Evolutionary conservation across 1,140 invertebrate genomes (phyloP).

Genomic region (Melitaea cinxia): DNA sequence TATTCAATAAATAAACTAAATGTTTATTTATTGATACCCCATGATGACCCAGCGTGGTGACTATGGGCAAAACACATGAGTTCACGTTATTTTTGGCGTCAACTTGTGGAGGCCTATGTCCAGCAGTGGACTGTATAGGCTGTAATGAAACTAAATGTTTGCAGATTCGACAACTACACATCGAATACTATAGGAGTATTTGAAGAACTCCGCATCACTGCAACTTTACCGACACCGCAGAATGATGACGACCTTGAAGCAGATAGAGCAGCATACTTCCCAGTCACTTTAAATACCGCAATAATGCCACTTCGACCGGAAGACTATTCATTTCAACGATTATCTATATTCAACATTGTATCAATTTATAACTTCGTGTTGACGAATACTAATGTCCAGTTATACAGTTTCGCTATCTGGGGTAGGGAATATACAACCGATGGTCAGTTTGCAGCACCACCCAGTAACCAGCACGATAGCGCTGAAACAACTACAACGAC

Average conservation of each 20-base stretch:
- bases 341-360: background rate
- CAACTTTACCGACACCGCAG: conserved; percentile 49
- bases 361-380: conserved; percentile 43
- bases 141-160: conserved; percentile 20
- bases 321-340: conserved; percentile 46
- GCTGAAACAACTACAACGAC: background rate
- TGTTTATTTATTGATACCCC: no score
- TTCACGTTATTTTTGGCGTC: no score
- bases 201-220: conserved; percentile 58
- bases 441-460: conserved; percentile 45
- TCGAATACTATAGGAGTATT: conserved; percentile 53
- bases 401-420: conserved; percentile 65
- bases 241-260: conserved; percentile 42
- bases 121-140: no score
- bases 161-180: conserved; percentile 58
- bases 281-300: conserved; percentile 55
- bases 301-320: conserved; percentile 63
- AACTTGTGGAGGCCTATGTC: no score
- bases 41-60: no score
- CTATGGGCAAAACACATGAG: no score
- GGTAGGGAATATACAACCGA: conserved; percentile 62
- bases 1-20: no score
- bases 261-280: conserved; percentile 54
- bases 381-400: conserved; percentile 38
- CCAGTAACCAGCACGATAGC: conserved; percentile 21